These are phyloP conservation scores for Xiphophorus couchianus DNA, from an alignment of 2,113 vertebrate genomes.

Conservation along the genomic window DNA sequence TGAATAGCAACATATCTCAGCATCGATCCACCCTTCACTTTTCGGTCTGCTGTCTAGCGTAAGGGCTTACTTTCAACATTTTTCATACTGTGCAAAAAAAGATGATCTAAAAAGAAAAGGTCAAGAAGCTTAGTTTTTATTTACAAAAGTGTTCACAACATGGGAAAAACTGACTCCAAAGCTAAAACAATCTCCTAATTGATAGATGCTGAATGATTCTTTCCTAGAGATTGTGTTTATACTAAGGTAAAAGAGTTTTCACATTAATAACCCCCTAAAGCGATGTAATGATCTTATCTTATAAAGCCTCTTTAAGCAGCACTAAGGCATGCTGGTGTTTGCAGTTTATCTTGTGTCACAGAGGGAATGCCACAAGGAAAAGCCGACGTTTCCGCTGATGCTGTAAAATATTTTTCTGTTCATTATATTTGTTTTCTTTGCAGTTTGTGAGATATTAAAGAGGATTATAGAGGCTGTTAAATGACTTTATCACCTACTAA, in stretches of 20 bases:
- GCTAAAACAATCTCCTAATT: not conserved
- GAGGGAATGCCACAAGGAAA: not conserved
- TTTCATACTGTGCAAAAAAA: not conserved
- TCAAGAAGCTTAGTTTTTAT: not conserved
- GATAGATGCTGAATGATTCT: not conserved
- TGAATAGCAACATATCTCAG: too few relatives aligned
- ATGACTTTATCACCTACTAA: not conserved
- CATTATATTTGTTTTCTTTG: not conserved
- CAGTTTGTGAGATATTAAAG: not conserved
- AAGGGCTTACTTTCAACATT: too few relatives aligned
- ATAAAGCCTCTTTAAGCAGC: not conserved
- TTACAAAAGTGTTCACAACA: not conserved
- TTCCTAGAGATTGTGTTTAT: not conserved
- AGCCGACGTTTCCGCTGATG: not conserved
- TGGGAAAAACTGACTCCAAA: not conserved
- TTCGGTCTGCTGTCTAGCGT: too few relatives aligned
- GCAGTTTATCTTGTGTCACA: slow-evolving; percentile 1
- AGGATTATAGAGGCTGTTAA: too few relatives aligned
- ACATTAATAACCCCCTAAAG: not conserved
- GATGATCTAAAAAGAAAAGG: not conserved
- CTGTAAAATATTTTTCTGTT: not conserved
- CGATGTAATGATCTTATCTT: not conserved
- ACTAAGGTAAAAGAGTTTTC: not conserved
- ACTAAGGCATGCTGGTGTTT: not conserved
- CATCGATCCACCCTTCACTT: too few relatives aligned